Conservation (phyloP, 2,113 vertebrate species). For the Callithrix jacchus region DNA sequence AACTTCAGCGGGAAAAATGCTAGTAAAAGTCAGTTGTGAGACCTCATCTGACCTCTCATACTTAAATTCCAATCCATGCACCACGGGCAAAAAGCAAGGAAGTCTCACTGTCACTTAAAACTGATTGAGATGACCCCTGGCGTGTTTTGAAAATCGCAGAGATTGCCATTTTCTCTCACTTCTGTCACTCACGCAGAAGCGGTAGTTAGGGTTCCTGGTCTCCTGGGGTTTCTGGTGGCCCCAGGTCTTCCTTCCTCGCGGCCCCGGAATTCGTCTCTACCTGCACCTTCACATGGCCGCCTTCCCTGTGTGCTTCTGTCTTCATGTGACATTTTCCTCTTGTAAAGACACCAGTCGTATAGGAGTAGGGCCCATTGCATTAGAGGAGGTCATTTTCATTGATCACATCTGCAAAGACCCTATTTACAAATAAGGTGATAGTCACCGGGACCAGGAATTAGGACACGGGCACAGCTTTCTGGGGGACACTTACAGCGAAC, state of each 20-base stretch:
- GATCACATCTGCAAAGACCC: neutral
- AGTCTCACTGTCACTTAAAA: neutral
- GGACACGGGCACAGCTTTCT: neutral
- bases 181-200: neutral
- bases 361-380: neutral
- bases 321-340: neutral
- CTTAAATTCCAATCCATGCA: neutral
- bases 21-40: neutral
- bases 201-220: too few species aligned
- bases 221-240: neutral
- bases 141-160: neutral
- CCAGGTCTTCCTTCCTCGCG: accelerated
- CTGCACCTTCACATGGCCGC: neutral
- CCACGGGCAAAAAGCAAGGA: neutral
- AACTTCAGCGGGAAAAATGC: neutral
- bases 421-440: neutral
- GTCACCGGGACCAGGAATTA: neutral
- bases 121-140: neutral
- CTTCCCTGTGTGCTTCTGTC: neutral
- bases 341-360: too few species aligned
- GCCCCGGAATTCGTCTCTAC: neutral
- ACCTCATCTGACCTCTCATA: neutral
- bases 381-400: neutral
- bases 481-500: neutral
- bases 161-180: accelerated